Percentiles rank a stretch among this genome's conserved stretches.
phyloP scores from a whole-genome alignment of 2,888 invertebrate species.

The Agrotis puta region DNA sequence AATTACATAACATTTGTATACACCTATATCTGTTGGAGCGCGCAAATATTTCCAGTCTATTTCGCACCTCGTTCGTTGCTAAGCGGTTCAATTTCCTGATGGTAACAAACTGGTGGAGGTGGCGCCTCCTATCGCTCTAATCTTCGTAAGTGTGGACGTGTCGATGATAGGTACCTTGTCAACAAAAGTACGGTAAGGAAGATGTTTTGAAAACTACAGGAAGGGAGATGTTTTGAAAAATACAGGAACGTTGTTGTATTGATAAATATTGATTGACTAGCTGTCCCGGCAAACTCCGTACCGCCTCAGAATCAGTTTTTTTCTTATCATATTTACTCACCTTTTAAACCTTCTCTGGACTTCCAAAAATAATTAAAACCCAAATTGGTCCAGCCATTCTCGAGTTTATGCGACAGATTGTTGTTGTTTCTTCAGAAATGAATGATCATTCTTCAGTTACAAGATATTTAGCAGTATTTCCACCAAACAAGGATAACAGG shows the following conservation, averaged over 20 bases:
- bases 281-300: too few relatives aligned
- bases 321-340: too few relatives aligned
- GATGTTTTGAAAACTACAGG: background rate
- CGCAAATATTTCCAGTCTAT: conserved; percentile 62
- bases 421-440: too few relatives aligned
- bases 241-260: too few relatives aligned
- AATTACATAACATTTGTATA: conserved; percentile 60
- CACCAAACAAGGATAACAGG: background rate
- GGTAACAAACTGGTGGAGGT: conserved; percentile 57
- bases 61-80: conserved; percentile 58
- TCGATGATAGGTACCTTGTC: conserved; percentile 8
- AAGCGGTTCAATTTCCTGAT: conserved; percentile 66
- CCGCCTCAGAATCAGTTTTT: too few relatives aligned
- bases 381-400: too few relatives aligned
- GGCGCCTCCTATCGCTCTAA: conserved; percentile 34
- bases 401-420: too few relatives aligned
- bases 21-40: conserved; percentile 44
- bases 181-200: conserved; percentile 2
- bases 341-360: too few relatives aligned
- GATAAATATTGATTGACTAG: too few relatives aligned
- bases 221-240: background rate
- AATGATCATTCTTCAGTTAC: too few relatives aligned
- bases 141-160: conserved; percentile 47
- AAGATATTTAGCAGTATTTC: background rate
- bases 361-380: too few relatives aligned